A percentile compares a stretch with the other conserved stretches of the same genome.
Evolutionary conservation across 2,797 vertebrate genomes (phyloP).

Genomic region (Enoplosus armatus): DNA sequence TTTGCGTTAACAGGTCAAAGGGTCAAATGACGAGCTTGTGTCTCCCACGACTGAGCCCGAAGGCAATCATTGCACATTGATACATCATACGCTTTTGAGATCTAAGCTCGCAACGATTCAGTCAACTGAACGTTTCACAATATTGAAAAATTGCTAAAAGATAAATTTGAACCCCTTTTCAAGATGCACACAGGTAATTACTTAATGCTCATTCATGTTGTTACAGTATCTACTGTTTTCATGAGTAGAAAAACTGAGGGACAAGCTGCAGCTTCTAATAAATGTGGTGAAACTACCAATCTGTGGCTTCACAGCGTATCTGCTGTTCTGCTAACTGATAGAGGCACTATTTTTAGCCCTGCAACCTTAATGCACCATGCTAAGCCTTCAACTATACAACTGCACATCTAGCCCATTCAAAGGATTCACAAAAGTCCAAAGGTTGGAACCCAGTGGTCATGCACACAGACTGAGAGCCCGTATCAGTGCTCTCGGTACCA

Average conservation of each 20-base stretch:
- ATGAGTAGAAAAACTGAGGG: conserved; percentile 18
- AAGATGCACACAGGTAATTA: background rate
- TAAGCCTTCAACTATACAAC: conserved; percentile 75
- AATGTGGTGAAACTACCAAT: conserved; percentile 52
- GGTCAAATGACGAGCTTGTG: conserved; percentile 67
- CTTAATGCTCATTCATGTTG: background rate
- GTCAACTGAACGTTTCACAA: background rate
- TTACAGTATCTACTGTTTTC: background rate
- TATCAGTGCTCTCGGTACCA: conserved; percentile 41
- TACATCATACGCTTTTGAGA: conserved; percentile 12
- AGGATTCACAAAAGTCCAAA: conserved; percentile 69
- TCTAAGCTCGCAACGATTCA: conserved; percentile 6
- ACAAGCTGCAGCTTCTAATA: conserved; percentile 40
- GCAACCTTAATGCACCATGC: conserved; percentile 75
- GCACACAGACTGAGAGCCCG: conserved; percentile 57
- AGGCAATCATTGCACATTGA: conserved; percentile 48
- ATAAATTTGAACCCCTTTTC: background rate
- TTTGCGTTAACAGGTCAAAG: conserved; percentile 67
- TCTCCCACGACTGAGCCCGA: conserved; percentile 48
- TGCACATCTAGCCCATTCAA: conserved; percentile 76
- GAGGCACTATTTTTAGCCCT: conserved; percentile 80
- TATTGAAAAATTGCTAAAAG: conserved; percentile 3
- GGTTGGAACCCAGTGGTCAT: conserved; percentile 65
- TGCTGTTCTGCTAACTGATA: conserved; percentile 72
- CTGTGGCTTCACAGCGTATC: conserved; percentile 60